These are phyloP conservation scores for Crocallis elinguaria DNA, from an alignment of 2,888 invertebrate species.

Conservation along the genomic window DNA sequence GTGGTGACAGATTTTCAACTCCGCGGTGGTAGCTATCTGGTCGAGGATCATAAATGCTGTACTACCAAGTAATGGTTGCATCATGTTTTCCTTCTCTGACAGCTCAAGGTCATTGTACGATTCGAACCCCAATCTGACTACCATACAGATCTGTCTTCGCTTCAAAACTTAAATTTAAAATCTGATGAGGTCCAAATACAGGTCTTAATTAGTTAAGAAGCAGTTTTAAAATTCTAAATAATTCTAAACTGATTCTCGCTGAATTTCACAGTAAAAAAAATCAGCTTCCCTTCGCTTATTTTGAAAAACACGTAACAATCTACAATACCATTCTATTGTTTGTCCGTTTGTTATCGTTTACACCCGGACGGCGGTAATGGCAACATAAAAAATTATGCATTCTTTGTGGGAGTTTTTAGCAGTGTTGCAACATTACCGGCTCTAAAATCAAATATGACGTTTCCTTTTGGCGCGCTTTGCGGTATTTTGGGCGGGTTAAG, in stretches of 20 bases:
- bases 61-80: too few species aligned
- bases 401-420: conserved; percentile 35
- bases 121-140: too few species aligned
- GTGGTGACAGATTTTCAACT: too few species aligned
- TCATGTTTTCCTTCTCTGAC: too few species aligned
- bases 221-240: neutral
- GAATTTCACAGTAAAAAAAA: neutral
- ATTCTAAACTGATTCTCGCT: neutral
- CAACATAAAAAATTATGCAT: conserved; percentile 42
- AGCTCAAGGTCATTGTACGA: too few species aligned
- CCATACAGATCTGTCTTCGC: too few species aligned
- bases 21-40: too few species aligned
- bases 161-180: neutral
- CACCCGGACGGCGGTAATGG: conserved; percentile 37
- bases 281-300: conserved; percentile 7
- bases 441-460: conserved; percentile 28
- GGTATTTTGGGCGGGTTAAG: neutral
- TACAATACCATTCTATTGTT: conserved; percentile 31
- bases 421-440: conserved; percentile 25
- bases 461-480: conserved; percentile 22
- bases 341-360: conserved; percentile 32
- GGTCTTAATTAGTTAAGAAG: too few species aligned
- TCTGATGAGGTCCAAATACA: neutral
- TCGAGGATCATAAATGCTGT: too few species aligned
- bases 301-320: conserved; percentile 31